phyloP scores from a whole-genome alignment of 2,888 invertebrate genomes.

The Schizotus pectinicornis region DNA sequence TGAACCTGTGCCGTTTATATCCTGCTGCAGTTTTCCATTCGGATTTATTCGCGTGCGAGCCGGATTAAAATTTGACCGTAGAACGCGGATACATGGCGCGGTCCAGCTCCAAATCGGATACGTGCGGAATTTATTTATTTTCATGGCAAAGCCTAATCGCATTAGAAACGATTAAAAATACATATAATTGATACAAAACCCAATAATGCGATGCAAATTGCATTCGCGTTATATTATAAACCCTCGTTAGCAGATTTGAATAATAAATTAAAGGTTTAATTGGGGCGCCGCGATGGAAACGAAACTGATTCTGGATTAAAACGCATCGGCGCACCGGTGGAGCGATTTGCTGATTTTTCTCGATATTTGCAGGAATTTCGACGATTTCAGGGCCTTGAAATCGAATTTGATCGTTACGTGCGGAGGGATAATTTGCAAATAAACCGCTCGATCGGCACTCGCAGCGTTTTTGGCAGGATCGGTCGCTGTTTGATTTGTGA shows the following conservation, averaged over 20 bases:
- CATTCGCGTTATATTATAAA: constrained; percentile 41
- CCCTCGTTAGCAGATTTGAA: constrained; percentile 42
- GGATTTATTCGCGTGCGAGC: constrained; percentile 23
- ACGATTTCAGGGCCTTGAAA: too few relatives aligned
- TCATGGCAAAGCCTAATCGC: constrained; percentile 20
- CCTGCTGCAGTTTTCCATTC: constrained; percentile 26
- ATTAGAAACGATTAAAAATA: constrained; percentile 39
- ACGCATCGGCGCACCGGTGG: constrained; percentile 28
- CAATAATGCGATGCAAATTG: constrained; percentile 44
- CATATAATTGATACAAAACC: constrained; percentile 43
- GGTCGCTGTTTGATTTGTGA: constrained; percentile 13
- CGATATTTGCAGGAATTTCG: too few relatives aligned
- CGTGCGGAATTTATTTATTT: constrained; percentile 13
- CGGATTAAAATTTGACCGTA: constrained; percentile 27
- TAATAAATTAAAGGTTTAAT: constrained; percentile 47
- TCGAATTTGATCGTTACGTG: too few relatives aligned
- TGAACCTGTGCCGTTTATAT: constrained; percentile 27
- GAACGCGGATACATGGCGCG: background rate
- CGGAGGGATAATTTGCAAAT: too few relatives aligned
- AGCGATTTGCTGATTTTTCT: constrained; percentile 7
- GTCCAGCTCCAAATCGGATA: background rate
- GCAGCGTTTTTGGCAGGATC: background rate
- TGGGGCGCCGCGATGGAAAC: constrained; percentile 39
- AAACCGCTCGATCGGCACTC: too few relatives aligned
- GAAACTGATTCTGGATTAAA: constrained; percentile 40